A percentile compares a stretch with the other conserved stretches of the same genome.
Conservation (phyloP, 53 echinoderm and acorn worm genomes). For the Echinometra lucunter region DNA sequence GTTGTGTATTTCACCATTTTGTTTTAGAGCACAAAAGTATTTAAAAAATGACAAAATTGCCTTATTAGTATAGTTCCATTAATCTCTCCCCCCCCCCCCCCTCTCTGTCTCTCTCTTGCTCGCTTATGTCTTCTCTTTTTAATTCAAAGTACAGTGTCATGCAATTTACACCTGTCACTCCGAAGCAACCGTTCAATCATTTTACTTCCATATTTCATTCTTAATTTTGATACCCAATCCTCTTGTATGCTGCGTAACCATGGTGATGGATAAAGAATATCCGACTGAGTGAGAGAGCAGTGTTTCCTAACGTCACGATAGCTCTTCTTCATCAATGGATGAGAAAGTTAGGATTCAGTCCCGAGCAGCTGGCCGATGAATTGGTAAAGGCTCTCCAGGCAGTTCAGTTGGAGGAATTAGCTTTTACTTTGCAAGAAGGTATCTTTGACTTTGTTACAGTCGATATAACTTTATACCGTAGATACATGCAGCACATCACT, state of each 20-base stretch:
- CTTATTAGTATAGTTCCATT: too few species aligned
- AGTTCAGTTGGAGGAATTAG: not conserved
- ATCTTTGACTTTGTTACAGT: too few species aligned
- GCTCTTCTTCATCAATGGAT: slow-evolving; percentile 43
- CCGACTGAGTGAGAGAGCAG: not conserved
- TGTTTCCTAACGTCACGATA: slow-evolving; percentile 1
- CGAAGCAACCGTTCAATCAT: not conserved
- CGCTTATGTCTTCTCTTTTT: not conserved
- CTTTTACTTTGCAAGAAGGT: slow-evolving; percentile 4
- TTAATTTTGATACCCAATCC: not conserved
- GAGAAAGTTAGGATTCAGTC: slow-evolving; percentile 32
- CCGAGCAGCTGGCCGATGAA: slow-evolving; percentile 31
- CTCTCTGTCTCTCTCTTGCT: not conserved
- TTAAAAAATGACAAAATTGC: too few species aligned
- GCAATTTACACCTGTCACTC: not conserved
- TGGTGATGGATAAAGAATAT: slow-evolving; percentile 41
- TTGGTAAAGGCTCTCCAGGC: slow-evolving; percentile 1
- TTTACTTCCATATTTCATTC: not conserved
- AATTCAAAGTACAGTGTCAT: not conserved
- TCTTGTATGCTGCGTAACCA: not conserved
- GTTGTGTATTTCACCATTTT: too few species aligned
- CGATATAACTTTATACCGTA: too few species aligned
- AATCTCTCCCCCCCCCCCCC: too few species aligned
- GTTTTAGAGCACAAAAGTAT: too few species aligned
- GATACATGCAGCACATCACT: too few species aligned